Conservation (phyloP, 2,888 invertebrate species). For the Tenthredo scrophulariae region DNA sequence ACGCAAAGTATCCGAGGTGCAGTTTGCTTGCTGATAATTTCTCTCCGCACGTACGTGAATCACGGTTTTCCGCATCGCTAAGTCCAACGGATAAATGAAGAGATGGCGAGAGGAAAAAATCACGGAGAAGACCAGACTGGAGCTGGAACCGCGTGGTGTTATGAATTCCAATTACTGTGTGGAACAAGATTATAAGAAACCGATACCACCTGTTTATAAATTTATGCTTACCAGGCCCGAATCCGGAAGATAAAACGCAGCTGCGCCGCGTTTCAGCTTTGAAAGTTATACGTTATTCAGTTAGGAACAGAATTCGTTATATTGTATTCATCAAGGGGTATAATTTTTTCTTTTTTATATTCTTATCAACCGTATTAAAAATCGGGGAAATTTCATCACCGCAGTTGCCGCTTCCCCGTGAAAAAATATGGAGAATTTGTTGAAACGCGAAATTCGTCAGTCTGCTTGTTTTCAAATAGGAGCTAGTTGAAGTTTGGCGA, state of each 20-base stretch:
- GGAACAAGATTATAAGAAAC: conserved; percentile 35
- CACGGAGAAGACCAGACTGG: neutral
- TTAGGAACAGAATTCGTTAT: neutral
- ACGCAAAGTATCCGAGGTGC: neutral
- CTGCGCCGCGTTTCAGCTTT: neutral
- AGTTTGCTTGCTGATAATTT: conserved; percentile 30
- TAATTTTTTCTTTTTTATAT: neutral
- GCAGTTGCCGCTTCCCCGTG: neutral
- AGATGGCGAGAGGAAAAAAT: neutral
- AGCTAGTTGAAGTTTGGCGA: neutral
- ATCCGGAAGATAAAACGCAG: conserved; percentile 6
- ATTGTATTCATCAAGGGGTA: neutral
- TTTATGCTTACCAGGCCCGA: neutral
- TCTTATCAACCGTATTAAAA: neutral
- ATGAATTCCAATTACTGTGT: conserved; percentile 29
- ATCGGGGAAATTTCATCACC: neutral
- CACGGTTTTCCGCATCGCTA: neutral
- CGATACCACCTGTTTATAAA: conserved; percentile 33
- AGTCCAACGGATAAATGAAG: neutral
- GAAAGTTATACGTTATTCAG: neutral
- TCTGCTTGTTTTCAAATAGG: neutral
- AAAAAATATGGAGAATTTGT: neutral
- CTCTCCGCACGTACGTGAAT: neutral
- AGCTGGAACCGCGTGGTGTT: neutral
- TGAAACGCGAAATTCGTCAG: neutral